A percentile compares a stretch with the other conserved stretches of the same genome.
phyloP scores from a whole-genome alignment of 2,113 vertebrate species.

The Morone chrysops region DNA sequence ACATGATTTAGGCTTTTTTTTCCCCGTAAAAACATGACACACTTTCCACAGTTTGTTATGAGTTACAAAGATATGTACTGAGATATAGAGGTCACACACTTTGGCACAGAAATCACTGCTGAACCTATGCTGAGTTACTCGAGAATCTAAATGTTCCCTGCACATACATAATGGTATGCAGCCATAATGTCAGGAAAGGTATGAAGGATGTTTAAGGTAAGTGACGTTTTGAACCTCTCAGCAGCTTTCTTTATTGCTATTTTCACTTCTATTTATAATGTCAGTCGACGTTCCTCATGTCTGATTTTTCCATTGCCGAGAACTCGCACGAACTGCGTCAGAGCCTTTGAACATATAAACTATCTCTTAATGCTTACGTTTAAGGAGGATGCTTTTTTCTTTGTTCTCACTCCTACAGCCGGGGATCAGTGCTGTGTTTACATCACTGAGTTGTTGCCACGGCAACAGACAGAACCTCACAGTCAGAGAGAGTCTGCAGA shows the following conservation, averaged over 20 bases:
- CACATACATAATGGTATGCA: background rate
- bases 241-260: constrained; percentile 21
- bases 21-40: background rate
- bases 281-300: background rate
- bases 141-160: background rate
- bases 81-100: background rate
- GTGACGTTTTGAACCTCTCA: constrained; percentile 8
- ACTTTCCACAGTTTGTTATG: background rate
- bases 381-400: constrained; percentile 58
- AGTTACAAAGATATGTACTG: background rate
- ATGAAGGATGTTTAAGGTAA: constrained; percentile 26
- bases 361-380: constrained; percentile 65
- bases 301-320: constrained; percentile 48
- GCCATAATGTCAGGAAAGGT: constrained; percentile 17
- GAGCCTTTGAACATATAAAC: constrained; percentile 65
- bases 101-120: constrained; percentile 3
- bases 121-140: background rate
- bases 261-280: constrained; percentile 47
- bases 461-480: constrained; percentile 66
- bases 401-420: constrained; percentile 69
- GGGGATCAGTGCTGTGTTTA: constrained; percentile 68
- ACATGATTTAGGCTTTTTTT: background rate
- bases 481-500: constrained; percentile 32
- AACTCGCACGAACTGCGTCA: constrained; percentile 70
- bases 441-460: constrained; percentile 64